phyloP scores from a whole-genome alignment of 2,113 vertebrate species.

The Raja brachyura region DNA sequence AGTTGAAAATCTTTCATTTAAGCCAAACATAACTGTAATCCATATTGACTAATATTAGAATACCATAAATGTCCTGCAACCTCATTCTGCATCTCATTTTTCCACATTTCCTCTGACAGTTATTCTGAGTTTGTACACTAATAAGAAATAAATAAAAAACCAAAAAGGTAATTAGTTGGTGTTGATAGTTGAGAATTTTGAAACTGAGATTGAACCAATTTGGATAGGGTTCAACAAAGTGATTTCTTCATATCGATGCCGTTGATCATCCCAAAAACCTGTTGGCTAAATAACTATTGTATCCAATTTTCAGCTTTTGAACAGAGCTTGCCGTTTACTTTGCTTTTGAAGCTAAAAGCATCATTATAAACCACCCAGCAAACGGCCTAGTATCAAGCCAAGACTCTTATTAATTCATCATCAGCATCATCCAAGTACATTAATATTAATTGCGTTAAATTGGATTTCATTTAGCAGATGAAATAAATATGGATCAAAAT shows the following conservation, averaged over 20 bases:
- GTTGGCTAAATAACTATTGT: slow-evolving; percentile 63
- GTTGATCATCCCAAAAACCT: slow-evolving; percentile 68
- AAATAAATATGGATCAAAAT: slow-evolving; percentile 64
- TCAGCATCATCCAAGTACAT: slow-evolving; percentile 76
- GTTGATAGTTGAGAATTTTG: slow-evolving; percentile 48
- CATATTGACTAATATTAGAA: slow-evolving; percentile 29
- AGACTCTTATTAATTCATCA: slow-evolving; percentile 86
- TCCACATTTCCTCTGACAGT: background rate
- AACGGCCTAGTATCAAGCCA: slow-evolving; percentile 66
- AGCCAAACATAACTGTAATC: slow-evolving; percentile 41
- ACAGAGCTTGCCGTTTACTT: slow-evolving; percentile 61
- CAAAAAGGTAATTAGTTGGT: slow-evolving; percentile 27
- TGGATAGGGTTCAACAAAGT: slow-evolving; percentile 60
- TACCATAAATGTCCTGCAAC: background rate
- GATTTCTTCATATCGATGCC: slow-evolving; percentile 59
- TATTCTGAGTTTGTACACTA: slow-evolving; percentile 14
- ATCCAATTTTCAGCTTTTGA: slow-evolving; percentile 64
- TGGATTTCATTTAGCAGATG: slow-evolving; percentile 74
- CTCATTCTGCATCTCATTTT: background rate
- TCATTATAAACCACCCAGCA: slow-evolving; percentile 74
- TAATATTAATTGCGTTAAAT: slow-evolving; percentile 83
- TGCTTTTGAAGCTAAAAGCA: slow-evolving; percentile 61
- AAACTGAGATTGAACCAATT: slow-evolving; percentile 54
- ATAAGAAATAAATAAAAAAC: background rate
- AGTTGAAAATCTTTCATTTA: slow-evolving; percentile 49